Conservation (phyloP, 2,888 invertebrate genomes). For the Hydropsyche betteni region DNA sequence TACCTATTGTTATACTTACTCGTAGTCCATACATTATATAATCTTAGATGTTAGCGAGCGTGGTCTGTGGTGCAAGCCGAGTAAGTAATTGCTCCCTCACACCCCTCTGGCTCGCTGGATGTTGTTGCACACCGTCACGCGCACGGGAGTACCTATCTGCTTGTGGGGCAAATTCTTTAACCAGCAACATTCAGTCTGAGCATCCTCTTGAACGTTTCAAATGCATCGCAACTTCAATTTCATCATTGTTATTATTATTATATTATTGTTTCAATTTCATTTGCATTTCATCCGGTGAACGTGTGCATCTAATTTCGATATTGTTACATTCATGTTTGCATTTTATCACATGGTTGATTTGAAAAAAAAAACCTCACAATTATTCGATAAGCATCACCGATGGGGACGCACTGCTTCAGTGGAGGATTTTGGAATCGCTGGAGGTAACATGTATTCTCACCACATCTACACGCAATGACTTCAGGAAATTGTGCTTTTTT, state of each 20-base stretch:
- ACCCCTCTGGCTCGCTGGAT: conserved; percentile 46
- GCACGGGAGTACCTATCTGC: conserved; percentile 39
- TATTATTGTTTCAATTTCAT: conserved; percentile 53
- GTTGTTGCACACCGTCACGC: conserved; percentile 49
- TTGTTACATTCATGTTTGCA: conserved; percentile 50
- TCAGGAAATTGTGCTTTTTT: neutral
- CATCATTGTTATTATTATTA: conserved; percentile 55
- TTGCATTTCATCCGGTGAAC: conserved; percentile 65
- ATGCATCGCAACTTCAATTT: conserved; percentile 57
- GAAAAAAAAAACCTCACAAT: conserved; percentile 41
- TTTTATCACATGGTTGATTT: conserved; percentile 49
- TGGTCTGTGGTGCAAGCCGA: conserved; percentile 44
- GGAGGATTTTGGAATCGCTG: conserved; percentile 44
- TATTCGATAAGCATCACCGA: conserved; percentile 40
- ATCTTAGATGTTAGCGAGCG: conserved; percentile 49
- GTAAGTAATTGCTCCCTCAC: conserved; percentile 38
- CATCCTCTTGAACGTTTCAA: conserved; percentile 57
- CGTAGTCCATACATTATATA: conserved; percentile 39
- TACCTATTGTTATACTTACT: conserved; percentile 39
- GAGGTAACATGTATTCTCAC: conserved; percentile 49
- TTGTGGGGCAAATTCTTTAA: conserved; percentile 27
- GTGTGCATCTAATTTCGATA: conserved; percentile 54
- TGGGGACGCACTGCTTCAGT: conserved; percentile 50
- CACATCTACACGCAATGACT: conserved; percentile 43
- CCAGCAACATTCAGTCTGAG: conserved; percentile 48